phyloP scores from a whole-genome alignment of 1,140 invertebrate species.

The Pentalonia nigronervosa region DNA sequence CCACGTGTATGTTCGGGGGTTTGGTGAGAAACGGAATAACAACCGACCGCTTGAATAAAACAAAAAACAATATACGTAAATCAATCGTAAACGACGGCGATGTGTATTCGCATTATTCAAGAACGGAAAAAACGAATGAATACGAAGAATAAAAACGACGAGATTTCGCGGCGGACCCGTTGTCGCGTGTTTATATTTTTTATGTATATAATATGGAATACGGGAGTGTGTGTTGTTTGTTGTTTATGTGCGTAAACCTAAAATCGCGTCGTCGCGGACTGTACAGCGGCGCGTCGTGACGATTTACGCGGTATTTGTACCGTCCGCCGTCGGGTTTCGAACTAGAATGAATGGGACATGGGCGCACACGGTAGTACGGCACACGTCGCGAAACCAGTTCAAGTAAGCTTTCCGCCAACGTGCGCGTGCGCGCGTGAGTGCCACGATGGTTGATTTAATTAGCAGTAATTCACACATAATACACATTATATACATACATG shows the following conservation, averaged over 20 bases:
- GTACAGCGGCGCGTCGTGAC: not conserved
- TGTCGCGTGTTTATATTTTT: not conserved
- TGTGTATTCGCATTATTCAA: slow-evolving; percentile 16
- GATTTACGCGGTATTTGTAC: not conserved
- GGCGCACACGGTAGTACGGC: not conserved
- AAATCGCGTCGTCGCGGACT: not conserved
- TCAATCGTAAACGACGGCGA: not conserved
- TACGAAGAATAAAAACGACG: not conserved
- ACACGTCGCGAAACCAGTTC: slow-evolving; percentile 31
- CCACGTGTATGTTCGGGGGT: too few relatives aligned
- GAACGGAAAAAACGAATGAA: too few relatives aligned
- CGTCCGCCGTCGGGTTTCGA: slow-evolving; percentile 41
- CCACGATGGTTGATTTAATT: slow-evolving; percentile 46
- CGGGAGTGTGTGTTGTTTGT: not conserved
- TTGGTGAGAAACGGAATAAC: not conserved
- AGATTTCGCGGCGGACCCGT: not conserved
- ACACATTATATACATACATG: not conserved
- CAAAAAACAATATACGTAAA: not conserved
- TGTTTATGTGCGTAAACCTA: not conserved
- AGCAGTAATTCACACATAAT: not conserved
- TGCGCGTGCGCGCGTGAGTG: slow-evolving; percentile 19
- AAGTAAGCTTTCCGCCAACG: slow-evolving; percentile 38
- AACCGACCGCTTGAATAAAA: not conserved
- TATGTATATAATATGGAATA: not conserved
- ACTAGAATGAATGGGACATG: slow-evolving; percentile 44